phyloP scores from a whole-genome alignment of 2,888 invertebrate species.

The Drosophila pegasa region DNA sequence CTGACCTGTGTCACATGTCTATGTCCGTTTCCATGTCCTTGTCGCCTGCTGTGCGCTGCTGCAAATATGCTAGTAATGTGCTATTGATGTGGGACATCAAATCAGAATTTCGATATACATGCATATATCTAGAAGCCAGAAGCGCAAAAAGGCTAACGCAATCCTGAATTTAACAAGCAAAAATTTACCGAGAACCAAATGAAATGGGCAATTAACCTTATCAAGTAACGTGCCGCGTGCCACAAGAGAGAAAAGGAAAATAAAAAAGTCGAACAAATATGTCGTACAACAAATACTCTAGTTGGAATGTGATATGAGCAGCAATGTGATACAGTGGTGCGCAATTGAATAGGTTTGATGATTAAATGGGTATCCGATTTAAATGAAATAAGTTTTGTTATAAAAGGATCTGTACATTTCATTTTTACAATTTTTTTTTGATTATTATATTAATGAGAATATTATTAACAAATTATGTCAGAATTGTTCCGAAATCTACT shows the following conservation, averaged over 20 bases:
- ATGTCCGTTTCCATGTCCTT: conserved; percentile 7
- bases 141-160: conserved; percentile 35
- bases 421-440: too few species aligned
- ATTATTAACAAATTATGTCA: neutral
- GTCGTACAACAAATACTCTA: neutral
- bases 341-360: neutral
- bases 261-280: neutral
- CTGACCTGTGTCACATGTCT: conserved; percentile 57
- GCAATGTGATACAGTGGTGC: neutral
- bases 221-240: conserved; percentile 56
- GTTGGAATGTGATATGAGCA: too few species aligned
- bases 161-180: conserved; percentile 48
- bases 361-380: too few species aligned
- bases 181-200: conserved; percentile 43
- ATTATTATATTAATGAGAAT: too few species aligned
- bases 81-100: conserved; percentile 30
- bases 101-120: conserved; percentile 64
- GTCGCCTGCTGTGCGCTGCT: conserved; percentile 52
- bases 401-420: too few species aligned
- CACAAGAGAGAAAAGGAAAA: conserved; percentile 1
- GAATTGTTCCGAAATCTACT: neutral
- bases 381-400: neutral
- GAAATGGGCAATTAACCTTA: conserved; percentile 78
- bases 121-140: conserved; percentile 5
- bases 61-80: conserved; percentile 47